Conservation (phyloP, 2,888 invertebrate genomes). For the Lasioglossum pauxillum region DNA sequence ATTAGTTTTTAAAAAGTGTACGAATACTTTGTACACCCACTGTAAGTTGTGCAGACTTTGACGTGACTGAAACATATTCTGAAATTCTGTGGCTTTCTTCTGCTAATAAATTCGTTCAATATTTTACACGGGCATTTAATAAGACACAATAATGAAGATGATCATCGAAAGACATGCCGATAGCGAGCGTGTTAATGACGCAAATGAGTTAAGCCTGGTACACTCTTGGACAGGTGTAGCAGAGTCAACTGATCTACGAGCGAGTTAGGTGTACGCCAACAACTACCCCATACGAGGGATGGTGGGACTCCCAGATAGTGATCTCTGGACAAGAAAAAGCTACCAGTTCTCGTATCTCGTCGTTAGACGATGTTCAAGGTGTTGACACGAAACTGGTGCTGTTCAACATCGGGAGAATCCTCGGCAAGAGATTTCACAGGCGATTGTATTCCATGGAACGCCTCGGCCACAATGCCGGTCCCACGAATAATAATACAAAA, state of each 20-base stretch:
- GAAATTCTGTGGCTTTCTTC: no score
- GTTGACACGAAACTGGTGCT: slow-evolving; percentile 8
- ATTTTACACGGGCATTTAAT: no score
- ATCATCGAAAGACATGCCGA: no score
- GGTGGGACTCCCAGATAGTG: background rate
- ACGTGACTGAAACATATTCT: no score
- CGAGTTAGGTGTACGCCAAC: background rate
- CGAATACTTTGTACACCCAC: no score
- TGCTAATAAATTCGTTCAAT: no score
- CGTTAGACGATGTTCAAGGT: background rate
- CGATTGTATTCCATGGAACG: background rate
- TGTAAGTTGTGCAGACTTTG: no score
- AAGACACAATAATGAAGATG: no score
- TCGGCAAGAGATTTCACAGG: background rate
- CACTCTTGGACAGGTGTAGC: background rate
- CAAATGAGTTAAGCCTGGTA: background rate
- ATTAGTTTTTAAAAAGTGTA: no score
- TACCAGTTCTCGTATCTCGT: background rate
- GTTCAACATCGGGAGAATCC: background rate
- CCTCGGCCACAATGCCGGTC: background rate
- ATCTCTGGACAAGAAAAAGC: background rate
- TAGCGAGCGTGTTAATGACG: background rate
- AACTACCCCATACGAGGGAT: slow-evolving; percentile 6
- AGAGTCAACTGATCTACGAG: background rate
- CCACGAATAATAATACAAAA: background rate